Evolutionary conservation across 2,113 vertebrate genomes (phyloP), one percentile per base, ranked within the genome.

Genomic region (Chloropsis cyanopogon): DNA sequence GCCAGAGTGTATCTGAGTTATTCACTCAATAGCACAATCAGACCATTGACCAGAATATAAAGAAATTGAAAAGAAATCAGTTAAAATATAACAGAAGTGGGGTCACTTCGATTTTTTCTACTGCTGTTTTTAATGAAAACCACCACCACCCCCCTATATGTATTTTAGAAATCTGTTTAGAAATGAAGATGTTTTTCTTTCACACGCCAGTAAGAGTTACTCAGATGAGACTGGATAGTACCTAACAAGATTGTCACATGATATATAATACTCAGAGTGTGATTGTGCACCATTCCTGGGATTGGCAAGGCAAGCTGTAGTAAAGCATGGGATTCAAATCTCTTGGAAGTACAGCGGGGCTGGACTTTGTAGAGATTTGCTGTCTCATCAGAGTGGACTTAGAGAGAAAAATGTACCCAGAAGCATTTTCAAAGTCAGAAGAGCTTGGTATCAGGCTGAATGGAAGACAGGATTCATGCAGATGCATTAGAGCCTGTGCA

Each of bases 141-240:
- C 15, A 18, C 29, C n/a, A 7, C 14, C 14, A 13, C 3, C 1
- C 7, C 6, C 17, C 4, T 37, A 4, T 18, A 21, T 35, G 10
- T 53, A 8, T 66, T 66, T 63, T 63, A 37, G 46, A 37, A 33
- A 50, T 26, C 63, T 37, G 2, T 60, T 69, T 53, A 28, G 29
- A 79, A 47, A 72, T 52, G 20, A 81, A 59, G 57, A 20, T 29
- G 14, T 57, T 79, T 12, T 85, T 60, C 35, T 86, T 82, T 61
- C 20, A 49, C 1, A 3, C 4, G 12, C 35, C 28, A 37, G 41
- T 52, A 65, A 14, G 37, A 23, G 35, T 75, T 86, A n/a, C 23
- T 87, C 31, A 31, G 10, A 9, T 0, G 7, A 65, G 56, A 12
- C 57, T 85, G 56, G 26, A 39, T 31, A 37, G 56, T 52, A 39